Evolutionary conservation across 2,113 vertebrate species (phyloP).

Genomic region (Petrocephalus microphthalmus): DNA sequence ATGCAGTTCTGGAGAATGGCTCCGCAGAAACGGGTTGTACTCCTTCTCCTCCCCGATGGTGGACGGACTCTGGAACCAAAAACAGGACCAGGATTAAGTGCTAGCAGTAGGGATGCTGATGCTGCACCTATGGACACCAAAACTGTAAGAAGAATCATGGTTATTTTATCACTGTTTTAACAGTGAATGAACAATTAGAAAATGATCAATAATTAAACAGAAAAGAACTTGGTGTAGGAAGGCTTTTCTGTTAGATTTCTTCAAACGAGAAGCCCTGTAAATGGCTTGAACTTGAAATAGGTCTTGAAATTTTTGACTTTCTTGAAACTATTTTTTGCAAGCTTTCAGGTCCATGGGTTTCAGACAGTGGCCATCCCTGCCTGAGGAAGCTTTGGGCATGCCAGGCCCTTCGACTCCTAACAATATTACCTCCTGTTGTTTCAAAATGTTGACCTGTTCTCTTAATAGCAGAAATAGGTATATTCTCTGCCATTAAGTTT

Average conservation of each 20-base stretch:
- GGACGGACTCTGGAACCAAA: conserved; percentile 75
- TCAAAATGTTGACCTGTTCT: not conserved
- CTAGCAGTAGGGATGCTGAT: not conserved
- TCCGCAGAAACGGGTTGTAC: conserved; percentile 92
- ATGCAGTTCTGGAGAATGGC: conserved; percentile 74
- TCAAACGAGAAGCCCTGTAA: no score
- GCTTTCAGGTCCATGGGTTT: not conserved
- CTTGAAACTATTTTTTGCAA: not conserved
- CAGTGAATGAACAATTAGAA: not conserved
- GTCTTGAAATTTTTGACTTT: not conserved
- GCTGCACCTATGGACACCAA: not conserved
- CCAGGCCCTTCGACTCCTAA: not conserved
- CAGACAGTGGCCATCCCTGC: not conserved
- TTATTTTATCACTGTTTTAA: not conserved
- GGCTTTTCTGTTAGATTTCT: not conserved
- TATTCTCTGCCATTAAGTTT: not conserved
- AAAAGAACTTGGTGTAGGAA: not conserved
- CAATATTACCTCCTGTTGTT: not conserved
- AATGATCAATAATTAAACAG: not conserved
- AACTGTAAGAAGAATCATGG: not conserved
- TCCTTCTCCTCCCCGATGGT: conserved; percentile 82
- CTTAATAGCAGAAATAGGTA: not conserved
- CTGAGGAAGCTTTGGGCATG: not conserved
- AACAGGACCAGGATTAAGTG: not conserved
- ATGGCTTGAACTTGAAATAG: not conserved